Evolutionary conservation across 2,113 vertebrate species (phyloP), one percentile per base, ranked within the genome.

Genomic region (Engraulis encrasicolus): DNA sequence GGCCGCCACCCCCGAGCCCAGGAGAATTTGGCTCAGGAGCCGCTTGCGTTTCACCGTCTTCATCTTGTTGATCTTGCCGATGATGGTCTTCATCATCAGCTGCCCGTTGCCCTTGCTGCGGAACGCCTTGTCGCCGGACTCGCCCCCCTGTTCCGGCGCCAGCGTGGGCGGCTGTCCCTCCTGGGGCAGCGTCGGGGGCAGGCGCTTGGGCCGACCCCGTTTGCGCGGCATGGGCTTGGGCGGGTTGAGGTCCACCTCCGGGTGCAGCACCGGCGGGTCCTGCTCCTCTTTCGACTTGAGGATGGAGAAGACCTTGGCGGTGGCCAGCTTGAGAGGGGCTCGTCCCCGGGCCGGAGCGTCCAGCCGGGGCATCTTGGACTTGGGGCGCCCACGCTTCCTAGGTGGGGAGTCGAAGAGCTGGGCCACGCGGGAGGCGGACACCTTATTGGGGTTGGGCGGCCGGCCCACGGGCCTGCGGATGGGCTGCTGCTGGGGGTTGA

Each of bases 1-100:
- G 74, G 89, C 34, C 84, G 83, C 80, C 6, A 84, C 82, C 36
- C 92, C 92, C 0, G 95, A 92, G 18, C 94, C 91, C 50, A 94
- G 91, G 27, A 99, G 95, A 81, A 99, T 98, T 92, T 99, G 98
- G 91, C 96, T 99, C 80, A 99, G 92, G 81, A 99, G 94, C 38
- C 98, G 97, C 86, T 99, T 99, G 31, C 98, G 90, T 89, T 99
- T 99, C 87, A 99, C 91, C 54, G 97, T 99, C 92, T 99, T 99
- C 98, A 99, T 99, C 89, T 99, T 98, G 92, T 99, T 99, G 91
- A 99, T 99, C 88, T 99, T 99, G 19, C 97, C 95, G 83, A 99
- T 99, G 85, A 99, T 98, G 40, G 97, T 97, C 92, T 97, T 99
- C 97, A 99, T 97, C 79, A 99, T 95, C 52, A 96, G 93, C 92